phyloP scores from a whole-genome alignment of 2,797 vertebrate genomes.

The Champsocephalus gunnari region DNA sequence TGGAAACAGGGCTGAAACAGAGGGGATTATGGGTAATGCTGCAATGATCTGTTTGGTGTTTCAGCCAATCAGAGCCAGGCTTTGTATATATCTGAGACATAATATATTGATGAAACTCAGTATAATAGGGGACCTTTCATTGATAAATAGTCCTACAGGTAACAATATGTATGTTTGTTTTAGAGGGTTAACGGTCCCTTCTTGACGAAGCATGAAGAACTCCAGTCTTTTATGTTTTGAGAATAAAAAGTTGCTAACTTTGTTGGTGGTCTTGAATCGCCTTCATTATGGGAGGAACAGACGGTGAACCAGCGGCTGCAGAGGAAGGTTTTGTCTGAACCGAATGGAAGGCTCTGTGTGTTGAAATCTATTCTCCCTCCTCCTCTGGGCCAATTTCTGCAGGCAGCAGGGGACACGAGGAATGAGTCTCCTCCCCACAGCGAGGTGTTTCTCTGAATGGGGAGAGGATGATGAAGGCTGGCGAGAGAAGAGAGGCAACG shows the following conservation, averaged over 20 bases:
- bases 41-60: too few species aligned
- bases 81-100: too few species aligned
- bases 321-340: slow-evolving; percentile 51
- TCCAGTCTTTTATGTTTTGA: background rate
- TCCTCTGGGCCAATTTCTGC: slow-evolving; percentile 69
- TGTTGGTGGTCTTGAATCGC: slow-evolving; percentile 33
- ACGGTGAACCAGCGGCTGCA: slow-evolving; percentile 61
- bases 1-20: too few species aligned
- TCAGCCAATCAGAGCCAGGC: too few species aligned
- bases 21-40: too few species aligned
- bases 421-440: slow-evolving; percentile 73
- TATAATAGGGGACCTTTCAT: too few species aligned
- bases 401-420: slow-evolving; percentile 67
- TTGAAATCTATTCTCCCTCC: slow-evolving; percentile 37
- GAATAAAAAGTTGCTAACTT: slow-evolving; percentile 8
- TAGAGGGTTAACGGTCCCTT: too few species aligned
- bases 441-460: slow-evolving; percentile 68
- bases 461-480: slow-evolving; percentile 68
- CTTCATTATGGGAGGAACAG: slow-evolving; percentile 60
- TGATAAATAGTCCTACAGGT: too few species aligned
- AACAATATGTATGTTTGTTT: too few species aligned
- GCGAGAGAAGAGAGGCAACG: slow-evolving; percentile 65
- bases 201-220: background rate
- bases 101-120: too few species aligned
- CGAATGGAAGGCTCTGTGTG: slow-evolving; percentile 50